These are phyloP conservation scores for Periplaneta americana DNA, from an alignment of 1,140 invertebrate genomes.

Conservation along the genomic window DNA sequence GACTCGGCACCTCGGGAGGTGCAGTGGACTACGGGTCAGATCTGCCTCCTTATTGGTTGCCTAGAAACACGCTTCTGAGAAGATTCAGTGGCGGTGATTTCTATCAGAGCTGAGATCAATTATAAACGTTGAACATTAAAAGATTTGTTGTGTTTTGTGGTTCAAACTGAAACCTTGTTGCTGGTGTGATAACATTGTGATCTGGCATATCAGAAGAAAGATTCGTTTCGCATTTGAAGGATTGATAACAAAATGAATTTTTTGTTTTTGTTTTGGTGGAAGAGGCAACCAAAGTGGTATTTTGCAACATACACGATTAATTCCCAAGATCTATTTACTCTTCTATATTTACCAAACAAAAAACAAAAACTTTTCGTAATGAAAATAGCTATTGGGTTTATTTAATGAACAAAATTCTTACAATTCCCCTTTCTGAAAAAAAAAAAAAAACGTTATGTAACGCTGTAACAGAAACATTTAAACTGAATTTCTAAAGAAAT, in stretches of 20 bases:
- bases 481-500: too few relatives aligned
- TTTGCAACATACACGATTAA: too few relatives aligned
- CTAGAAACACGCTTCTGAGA: conserved; percentile 11
- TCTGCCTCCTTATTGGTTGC: conserved; percentile 15
- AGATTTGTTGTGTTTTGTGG: background rate
- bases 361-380: too few relatives aligned
- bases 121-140: background rate
- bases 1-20: background rate
- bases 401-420: too few relatives aligned
- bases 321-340: too few relatives aligned
- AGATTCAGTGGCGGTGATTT: conserved; percentile 18
- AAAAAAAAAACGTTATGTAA: too few relatives aligned
- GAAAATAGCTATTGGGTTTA: too few relatives aligned
- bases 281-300: too few relatives aligned
- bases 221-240: background rate
- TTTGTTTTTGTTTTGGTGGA: too few relatives aligned
- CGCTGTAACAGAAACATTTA: too few relatives aligned
- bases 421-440: too few relatives aligned
- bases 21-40: conserved; percentile 2
- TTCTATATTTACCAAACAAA: too few relatives aligned
- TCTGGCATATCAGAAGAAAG: background rate
- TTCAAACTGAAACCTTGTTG: background rate
- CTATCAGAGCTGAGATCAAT: conserved; percentile 16
- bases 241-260: background rate
- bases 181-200: background rate